Evolutionary conservation across 2,797 vertebrate genomes (phyloP).

Genomic region (Hephaestus fuliginosus): DNA sequence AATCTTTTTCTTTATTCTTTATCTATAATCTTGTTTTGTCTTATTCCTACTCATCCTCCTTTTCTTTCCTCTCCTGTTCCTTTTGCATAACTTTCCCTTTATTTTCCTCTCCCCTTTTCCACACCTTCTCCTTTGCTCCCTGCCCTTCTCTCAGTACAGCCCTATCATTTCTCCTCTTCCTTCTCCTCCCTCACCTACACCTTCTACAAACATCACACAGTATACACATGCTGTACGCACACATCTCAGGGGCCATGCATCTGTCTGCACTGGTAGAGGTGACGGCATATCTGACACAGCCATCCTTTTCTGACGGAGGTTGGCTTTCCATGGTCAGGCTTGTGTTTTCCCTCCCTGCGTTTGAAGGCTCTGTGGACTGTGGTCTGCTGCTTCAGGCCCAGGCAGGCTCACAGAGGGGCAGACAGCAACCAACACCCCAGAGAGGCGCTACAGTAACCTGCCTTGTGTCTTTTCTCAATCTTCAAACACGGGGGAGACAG

Average conservation of each 20-base stretch:
- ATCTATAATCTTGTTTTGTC: not conserved
- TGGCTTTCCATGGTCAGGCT: conserved; percentile 47
- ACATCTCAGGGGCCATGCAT: conserved; percentile 24
- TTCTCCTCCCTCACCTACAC: conserved; percentile 4
- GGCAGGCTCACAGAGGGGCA: conserved; percentile 61
- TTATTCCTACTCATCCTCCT: not conserved
- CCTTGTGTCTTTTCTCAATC: conserved; percentile 83
- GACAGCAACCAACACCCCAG: conserved; percentile 69
- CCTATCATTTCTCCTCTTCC: not conserved
- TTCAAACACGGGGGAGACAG: conserved; percentile 79
- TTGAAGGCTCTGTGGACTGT: conserved; percentile 68
- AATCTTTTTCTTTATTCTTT: not conserved
- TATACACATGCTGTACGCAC: not conserved
- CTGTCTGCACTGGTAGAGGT: conserved; percentile 34
- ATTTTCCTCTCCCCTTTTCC: not conserved
- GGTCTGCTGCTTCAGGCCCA: conserved; percentile 65
- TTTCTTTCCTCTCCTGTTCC: not conserved
- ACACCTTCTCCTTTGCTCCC: not conserved
- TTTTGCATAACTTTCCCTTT: not conserved
- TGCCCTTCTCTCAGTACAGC: not conserved
- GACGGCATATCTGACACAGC: conserved; percentile 36
- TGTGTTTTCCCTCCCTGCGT: conserved; percentile 48
- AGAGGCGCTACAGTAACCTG: conserved; percentile 81
- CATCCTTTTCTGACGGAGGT: conserved; percentile 38
- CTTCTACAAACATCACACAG: conserved; percentile 12